A percentile compares a stretch with the other conserved stretches of the same genome.
Conservation (phyloP, 2,113 vertebrate genomes). For the Pterocles gutturalis region DNA sequence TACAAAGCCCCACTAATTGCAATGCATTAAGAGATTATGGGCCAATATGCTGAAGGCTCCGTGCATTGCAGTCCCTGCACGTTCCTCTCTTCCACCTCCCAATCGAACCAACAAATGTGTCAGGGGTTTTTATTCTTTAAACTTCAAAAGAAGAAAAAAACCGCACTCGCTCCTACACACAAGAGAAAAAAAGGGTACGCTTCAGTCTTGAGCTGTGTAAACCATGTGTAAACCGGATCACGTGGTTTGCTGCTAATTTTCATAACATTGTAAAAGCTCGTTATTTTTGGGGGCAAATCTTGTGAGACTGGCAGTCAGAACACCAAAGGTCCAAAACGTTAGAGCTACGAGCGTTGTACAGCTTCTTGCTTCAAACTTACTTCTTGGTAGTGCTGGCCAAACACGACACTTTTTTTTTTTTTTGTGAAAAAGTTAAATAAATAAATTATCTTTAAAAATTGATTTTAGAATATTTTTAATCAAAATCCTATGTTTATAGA, state of each 20-base stretch:
- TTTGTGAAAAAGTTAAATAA: neutral
- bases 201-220: neutral
- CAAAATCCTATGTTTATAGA: neutral
- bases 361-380: rapidly evolving
- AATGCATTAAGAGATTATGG: neutral
- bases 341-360: rapidly evolving
- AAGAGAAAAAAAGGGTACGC: neutral
- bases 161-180: rapidly evolving
- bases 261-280: rapidly evolving
- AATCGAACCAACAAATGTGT: rapidly evolving
- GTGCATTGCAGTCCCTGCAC: neutral
- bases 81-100: neutral
- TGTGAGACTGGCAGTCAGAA: neutral
- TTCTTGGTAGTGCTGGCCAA: neutral
- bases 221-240: neutral
- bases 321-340: rapidly evolving
- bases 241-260: neutral
- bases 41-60: too few species aligned
- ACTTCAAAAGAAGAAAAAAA: neutral
- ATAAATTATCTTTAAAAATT: rapidly evolving
- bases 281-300: neutral
- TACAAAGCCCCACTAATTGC: neutral
- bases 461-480: neutral
- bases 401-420: rapidly evolving
- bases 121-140: too few species aligned